Percentiles rank a stretch among this genome's conserved stretches.
phyloP scores from a whole-genome alignment of 1,140 invertebrate species.

The Sycophila sp. region DNA sequence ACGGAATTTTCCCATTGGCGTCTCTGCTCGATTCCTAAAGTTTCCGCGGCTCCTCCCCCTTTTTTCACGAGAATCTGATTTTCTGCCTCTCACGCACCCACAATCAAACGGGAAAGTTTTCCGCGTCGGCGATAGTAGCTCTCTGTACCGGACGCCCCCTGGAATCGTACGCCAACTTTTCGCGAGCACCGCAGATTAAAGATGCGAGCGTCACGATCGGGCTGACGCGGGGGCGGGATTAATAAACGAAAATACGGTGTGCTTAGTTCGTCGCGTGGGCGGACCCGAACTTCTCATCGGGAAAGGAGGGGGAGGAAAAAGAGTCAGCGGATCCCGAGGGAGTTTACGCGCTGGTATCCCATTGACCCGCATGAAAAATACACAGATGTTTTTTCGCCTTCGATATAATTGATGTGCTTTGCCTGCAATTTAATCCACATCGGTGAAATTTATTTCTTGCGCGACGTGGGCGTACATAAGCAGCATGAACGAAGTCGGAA shows the following conservation, averaged over 20 bases:
- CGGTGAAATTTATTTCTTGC: background rate
- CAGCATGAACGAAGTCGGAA: no score
- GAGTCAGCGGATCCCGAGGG: background rate
- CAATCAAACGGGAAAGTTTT: no score
- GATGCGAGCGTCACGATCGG: background rate
- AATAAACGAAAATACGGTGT: conserved; percentile 1
- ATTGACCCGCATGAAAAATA: conserved; percentile 3
- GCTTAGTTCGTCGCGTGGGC: background rate
- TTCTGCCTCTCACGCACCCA: no score
- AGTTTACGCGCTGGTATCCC: background rate
- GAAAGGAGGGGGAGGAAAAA: background rate
- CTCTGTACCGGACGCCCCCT: no score
- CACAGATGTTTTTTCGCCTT: background rate
- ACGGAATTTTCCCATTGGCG: no score
- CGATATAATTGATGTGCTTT: conserved; percentile 1
- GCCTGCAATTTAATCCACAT: conserved; percentile 1
- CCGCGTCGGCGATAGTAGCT: no score
- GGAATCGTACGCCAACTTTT: no score
- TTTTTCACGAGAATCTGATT: no score
- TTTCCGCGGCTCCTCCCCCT: no score
- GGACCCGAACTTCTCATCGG: background rate
- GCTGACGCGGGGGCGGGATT: background rate
- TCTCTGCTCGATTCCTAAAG: no score
- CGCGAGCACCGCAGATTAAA: no score
- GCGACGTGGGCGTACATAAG: no score